These are phyloP conservation scores for Nylanderia fulva DNA, from an alignment of 1,140 invertebrate species.

Conservation along the genomic window DNA sequence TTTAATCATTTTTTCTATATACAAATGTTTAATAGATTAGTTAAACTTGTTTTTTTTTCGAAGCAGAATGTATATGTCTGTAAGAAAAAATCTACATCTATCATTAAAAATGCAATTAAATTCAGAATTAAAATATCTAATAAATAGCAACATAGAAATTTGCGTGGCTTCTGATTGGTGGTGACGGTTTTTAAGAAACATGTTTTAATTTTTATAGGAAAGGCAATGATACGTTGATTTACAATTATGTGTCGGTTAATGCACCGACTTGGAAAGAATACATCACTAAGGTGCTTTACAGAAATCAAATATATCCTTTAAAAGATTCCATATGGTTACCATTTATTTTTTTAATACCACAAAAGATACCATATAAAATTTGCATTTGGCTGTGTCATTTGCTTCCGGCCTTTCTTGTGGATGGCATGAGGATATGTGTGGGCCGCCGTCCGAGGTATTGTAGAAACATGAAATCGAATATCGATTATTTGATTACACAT, in stretches of 20 bases:
- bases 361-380: background rate
- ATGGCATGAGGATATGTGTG: background rate
- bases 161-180: too few relatives aligned
- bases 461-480: background rate
- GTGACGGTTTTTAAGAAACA: background rate
- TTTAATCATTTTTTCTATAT: too few relatives aligned
- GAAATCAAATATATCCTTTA: background rate
- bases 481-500: conserved; percentile 79
- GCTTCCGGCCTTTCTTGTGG: conserved; percentile 7
- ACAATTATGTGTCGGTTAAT: background rate
- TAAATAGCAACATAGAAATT: too few relatives aligned
- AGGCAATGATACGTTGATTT: conserved; percentile 24
- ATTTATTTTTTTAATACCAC: background rate
- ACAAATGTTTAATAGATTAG: too few relatives aligned
- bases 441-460: background rate
- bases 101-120: too few relatives aligned
- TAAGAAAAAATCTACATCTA: too few relatives aligned
- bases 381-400: background rate
- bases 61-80: too few relatives aligned
- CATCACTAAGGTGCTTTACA: background rate
- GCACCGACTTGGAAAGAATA: background rate
- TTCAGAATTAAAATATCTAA: too few relatives aligned
- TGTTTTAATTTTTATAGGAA: background rate
- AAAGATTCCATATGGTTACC: background rate
- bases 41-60: too few relatives aligned